phyloP scores from a whole-genome alignment of 2,888 invertebrate species.

The Galerucella pusilla region DNA sequence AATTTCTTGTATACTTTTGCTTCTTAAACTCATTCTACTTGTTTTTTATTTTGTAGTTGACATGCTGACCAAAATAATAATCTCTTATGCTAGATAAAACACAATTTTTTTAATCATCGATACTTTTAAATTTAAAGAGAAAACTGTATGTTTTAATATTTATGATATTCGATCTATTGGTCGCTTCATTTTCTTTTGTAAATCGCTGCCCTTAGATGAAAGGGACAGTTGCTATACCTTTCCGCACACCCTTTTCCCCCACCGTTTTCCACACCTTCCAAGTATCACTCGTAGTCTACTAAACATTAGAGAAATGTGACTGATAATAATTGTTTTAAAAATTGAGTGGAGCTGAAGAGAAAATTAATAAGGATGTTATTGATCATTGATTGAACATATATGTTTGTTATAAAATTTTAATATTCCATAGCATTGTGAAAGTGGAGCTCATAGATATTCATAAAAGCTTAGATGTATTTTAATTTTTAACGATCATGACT shows the following conservation, averaged over 20 bases:
- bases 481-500: constrained; percentile 28
- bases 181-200: constrained; percentile 30
- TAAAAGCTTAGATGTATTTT: constrained; percentile 25
- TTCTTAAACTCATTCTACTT: too few relatives aligned
- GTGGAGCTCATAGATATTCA: constrained; percentile 3
- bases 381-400: too few relatives aligned
- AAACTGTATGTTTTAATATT: not conserved
- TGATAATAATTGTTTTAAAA: constrained; percentile 34
- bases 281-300: constrained; percentile 49
- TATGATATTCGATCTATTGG: constrained; percentile 26
- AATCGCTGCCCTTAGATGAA: constrained; percentile 27
- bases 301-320: constrained; percentile 49
- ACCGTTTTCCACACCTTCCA: constrained; percentile 45
- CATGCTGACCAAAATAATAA: too few relatives aligned
- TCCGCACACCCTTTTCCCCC: constrained; percentile 53
- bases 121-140: not conserved
- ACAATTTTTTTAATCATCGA: too few relatives aligned
- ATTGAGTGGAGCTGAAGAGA: not conserved
- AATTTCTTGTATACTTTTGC: too few relatives aligned
- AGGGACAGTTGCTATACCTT: constrained; percentile 46
- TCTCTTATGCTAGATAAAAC: too few relatives aligned
- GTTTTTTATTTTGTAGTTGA: too few relatives aligned
- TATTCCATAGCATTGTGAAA: too few relatives aligned
- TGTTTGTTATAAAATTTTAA: too few relatives aligned
- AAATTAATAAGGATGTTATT: too few relatives aligned